A percentile compares a stretch with the other conserved stretches of the same genome.
Conservation (phyloP, 23 tunicate species). For the Halocynthia aurantium region DNA sequence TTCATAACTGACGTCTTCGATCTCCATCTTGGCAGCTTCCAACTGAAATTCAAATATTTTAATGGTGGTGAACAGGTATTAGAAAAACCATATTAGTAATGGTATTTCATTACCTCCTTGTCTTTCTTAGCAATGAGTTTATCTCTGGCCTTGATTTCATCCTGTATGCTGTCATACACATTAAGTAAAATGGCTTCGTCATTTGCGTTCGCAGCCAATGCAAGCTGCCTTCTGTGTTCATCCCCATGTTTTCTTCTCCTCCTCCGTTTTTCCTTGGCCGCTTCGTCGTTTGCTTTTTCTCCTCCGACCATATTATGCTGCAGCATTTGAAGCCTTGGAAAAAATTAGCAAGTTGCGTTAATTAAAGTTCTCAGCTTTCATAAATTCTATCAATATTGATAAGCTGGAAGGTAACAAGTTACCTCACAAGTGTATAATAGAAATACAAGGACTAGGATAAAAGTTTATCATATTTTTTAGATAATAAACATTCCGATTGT, state of each 20-base stretch:
- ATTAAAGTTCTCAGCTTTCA: no score
- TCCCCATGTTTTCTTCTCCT: slow-evolving; percentile 79
- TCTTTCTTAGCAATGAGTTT: slow-evolving; percentile 49
- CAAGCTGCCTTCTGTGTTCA: slow-evolving; percentile 58
- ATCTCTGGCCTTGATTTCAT: slow-evolving; percentile 65
- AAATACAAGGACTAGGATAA: no score
- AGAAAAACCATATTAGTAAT: neutral
- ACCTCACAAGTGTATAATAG: no score
- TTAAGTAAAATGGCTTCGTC: slow-evolving; percentile 73
- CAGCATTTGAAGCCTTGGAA: slow-evolving; percentile 66
- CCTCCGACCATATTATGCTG: slow-evolving; percentile 97
- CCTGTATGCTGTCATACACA: slow-evolving; percentile 82
- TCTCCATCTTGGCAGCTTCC: slow-evolving; percentile 87
- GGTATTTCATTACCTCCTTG: slow-evolving; percentile 32
- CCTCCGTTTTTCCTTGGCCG: slow-evolving; percentile 48
- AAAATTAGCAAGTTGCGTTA: neutral
- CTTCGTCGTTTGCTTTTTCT: slow-evolving; percentile 83
- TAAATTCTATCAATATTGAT: no score
- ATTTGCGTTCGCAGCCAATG: slow-evolving; percentile 55
- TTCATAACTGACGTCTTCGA: slow-evolving; percentile 91
- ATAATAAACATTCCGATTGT: no score
- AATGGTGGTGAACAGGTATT: neutral
- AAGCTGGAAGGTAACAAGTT: no score
- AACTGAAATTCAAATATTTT: slow-evolving; percentile 17
- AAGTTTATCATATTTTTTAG: no score